phyloP scores from a whole-genome alignment of 2,797 vertebrate genomes.

The Malacoraja senta region DNA sequence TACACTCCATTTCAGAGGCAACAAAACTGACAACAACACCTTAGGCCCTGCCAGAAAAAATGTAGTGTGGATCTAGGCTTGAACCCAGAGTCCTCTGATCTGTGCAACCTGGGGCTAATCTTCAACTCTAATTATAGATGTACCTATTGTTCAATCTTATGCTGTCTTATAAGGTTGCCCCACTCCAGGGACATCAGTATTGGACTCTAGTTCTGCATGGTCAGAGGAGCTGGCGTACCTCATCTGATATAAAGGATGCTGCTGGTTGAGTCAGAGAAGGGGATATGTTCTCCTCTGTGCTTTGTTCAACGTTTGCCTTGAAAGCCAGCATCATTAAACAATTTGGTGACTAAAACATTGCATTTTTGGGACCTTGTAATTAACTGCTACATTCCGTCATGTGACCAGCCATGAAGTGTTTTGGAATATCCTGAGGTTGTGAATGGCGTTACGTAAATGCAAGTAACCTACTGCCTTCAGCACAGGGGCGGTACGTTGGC shows the following conservation, averaged over 20 bases:
- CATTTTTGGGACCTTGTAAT: background rate
- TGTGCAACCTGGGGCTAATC: background rate
- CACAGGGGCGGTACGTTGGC: background rate
- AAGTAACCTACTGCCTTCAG: background rate
- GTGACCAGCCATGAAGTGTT: background rate
- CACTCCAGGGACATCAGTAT: background rate
- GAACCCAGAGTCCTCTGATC: background rate
- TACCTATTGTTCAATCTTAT: background rate
- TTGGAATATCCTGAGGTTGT: background rate
- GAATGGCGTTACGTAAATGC: background rate
- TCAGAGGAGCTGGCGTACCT: background rate
- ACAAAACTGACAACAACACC: background rate
- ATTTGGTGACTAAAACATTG: background rate
- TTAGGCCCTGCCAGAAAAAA: background rate
- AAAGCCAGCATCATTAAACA: background rate
- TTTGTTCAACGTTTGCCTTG: background rate
- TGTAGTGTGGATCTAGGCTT: background rate
- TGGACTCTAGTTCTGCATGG: background rate
- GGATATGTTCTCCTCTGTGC: background rate
- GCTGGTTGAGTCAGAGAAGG: background rate
- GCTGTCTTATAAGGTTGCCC: background rate
- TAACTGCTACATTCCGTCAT: background rate
- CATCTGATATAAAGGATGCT: background rate
- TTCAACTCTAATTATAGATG: background rate
- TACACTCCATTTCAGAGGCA: background rate